Percentiles rank a stretch among this genome's conserved stretches.
These are phyloP conservation scores for Tinea pellionella DNA, from an alignment of 2,888 invertebrate genomes.

Conservation along the genomic window DNA sequence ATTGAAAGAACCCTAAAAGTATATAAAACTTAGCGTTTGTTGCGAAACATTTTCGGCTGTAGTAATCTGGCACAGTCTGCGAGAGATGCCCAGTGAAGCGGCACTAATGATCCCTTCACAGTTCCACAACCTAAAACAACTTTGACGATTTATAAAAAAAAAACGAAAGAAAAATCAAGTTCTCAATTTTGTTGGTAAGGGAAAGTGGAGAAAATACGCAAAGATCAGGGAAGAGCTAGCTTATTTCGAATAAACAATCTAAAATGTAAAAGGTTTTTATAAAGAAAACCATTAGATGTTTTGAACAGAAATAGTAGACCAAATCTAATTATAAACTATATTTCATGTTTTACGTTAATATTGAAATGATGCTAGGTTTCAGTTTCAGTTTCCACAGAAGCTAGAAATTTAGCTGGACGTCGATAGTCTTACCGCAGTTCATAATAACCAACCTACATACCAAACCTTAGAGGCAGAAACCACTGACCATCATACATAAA, in stretches of 20 bases:
- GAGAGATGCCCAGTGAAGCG: conserved; percentile 13
- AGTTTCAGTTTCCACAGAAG: background rate
- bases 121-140: conserved; percentile 9
- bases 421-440: background rate
- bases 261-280: no score
- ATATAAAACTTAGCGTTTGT: conserved; percentile 5
- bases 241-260: background rate
- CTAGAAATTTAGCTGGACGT: background rate
- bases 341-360: no score
- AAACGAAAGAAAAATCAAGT: background rate
- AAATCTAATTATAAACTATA: no score
- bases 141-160: conserved; percentile 12
- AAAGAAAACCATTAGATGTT: no score
- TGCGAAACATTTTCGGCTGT: conserved; percentile 11
- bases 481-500: no score
- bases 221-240: background rate
- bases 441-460: background rate
- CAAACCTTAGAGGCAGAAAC: no score
- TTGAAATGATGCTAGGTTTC: no score
- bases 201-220: background rate
- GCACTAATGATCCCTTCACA: conserved; percentile 12
- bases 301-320: no score
- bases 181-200: background rate
- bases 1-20: background rate
- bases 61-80: conserved; percentile 12